Percentiles rank a stretch among this genome's conserved stretches.
Evolutionary conservation across 2,888 invertebrate species (phyloP).

Genomic region (Ormyrus thymus): DNA sequence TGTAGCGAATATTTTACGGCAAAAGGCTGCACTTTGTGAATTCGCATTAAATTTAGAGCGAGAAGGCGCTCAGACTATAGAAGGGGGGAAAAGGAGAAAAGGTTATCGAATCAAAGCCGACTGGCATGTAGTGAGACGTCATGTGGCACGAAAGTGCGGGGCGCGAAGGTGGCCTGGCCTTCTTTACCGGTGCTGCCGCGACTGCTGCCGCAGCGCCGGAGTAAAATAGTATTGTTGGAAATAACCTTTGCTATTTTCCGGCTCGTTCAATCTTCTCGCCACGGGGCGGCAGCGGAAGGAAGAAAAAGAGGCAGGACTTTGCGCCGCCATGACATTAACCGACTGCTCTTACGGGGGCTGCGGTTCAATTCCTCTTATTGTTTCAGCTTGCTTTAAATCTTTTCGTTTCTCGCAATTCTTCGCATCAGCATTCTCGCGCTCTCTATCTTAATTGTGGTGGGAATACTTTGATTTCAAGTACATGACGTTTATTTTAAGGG

Average conservation of each 20-base stretch:
- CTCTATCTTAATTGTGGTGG: no score
- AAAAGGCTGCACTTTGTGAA: no score
- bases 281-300: conserved; percentile 1
- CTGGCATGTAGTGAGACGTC: conserved; percentile 22
- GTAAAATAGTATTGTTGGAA: conserved; percentile 49
- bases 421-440: no score
- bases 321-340: conserved; percentile 40
- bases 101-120: conserved; percentile 45
- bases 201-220: background rate
- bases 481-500: no score
- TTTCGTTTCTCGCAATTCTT: no score
- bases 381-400: no score
- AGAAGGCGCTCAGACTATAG: no score
- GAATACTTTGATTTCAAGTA: no score
- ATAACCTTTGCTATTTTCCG: conserved; percentile 46
- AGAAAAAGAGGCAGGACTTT: background rate
- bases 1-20: no score
- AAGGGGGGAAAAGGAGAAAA: background rate
- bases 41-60: no score
- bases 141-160: conserved; percentile 23
- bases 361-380: no score
- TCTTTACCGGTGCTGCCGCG: conserved; percentile 28
- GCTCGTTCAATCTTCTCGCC: conserved; percentile 51
- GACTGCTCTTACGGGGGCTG: background rate
- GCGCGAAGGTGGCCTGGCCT: background rate